These are phyloP conservation scores for Drosophila rellima DNA, from an alignment of 2,888 invertebrate species.

Conservation along the genomic window DNA sequence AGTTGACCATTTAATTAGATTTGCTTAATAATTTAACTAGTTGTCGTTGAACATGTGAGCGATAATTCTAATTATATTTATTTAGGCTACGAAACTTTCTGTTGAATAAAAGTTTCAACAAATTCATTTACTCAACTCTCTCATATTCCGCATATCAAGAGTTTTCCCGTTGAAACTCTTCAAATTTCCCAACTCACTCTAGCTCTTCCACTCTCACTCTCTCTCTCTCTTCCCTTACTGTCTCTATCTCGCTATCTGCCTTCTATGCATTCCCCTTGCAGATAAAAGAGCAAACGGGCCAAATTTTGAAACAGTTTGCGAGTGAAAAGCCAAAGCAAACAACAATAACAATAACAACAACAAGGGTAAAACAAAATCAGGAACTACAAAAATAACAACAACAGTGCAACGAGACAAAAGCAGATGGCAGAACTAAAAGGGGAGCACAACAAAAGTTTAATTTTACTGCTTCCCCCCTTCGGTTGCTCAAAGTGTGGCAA, in stretches of 20 bases:
- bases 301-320: constrained; percentile 64
- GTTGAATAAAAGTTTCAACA: constrained; percentile 6
- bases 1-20: not conserved
- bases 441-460: constrained; percentile 29
- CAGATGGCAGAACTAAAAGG: constrained; percentile 58
- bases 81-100: constrained; percentile 1
- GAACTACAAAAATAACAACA: constrained; percentile 34
- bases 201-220: constrained; percentile 14
- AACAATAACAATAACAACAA: constrained; percentile 35
- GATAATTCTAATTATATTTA: too few relatives aligned
- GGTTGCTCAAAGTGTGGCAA: constrained; percentile 36
- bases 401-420: constrained; percentile 57
- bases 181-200: constrained; percentile 9
- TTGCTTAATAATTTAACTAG: not conserved
- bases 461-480: not conserved
- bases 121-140: constrained; percentile 28
- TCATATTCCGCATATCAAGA: constrained; percentile 51
- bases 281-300: constrained; percentile 64
- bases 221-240: not conserved
- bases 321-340: constrained; percentile 56
- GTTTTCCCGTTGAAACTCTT: constrained; percentile 42
- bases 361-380: constrained; percentile 1
- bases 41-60: not conserved
- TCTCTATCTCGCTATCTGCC: constrained; percentile 25
- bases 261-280: constrained; percentile 42